phyloP scores from a whole-genome alignment of 2,888 invertebrate species.

The Apantesis nais region DNA sequence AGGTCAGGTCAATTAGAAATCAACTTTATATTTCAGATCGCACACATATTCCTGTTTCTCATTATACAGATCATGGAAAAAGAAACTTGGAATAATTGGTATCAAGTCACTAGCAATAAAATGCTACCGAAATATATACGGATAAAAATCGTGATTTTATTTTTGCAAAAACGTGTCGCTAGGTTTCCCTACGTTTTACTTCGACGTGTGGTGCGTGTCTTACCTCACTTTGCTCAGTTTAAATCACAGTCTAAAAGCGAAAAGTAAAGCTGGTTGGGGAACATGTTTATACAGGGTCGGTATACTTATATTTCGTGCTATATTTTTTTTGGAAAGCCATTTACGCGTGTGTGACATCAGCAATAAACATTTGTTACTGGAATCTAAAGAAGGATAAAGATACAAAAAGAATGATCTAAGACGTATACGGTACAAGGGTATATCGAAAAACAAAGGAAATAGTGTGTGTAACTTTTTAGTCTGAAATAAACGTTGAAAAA shows the following conservation, averaged over 20 bases:
- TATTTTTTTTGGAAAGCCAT: slow-evolving; percentile 53
- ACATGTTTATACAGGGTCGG: slow-evolving; percentile 55
- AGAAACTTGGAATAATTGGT: slow-evolving; percentile 38
- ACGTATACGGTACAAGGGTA: slow-evolving; percentile 25
- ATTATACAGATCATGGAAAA: slow-evolving; percentile 30
- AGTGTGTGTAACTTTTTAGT: slow-evolving; percentile 31
- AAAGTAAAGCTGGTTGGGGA: slow-evolving; percentile 45
- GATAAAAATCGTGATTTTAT: slow-evolving; percentile 29
- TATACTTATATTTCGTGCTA: slow-evolving; percentile 51
- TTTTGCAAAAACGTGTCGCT: slow-evolving; percentile 30
- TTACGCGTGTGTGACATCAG: slow-evolving; percentile 58
- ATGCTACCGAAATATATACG: slow-evolving; percentile 23
- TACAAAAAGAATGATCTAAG: slow-evolving; percentile 36
- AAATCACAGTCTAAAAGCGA: slow-evolving; percentile 42
- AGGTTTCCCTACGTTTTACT: slow-evolving; percentile 22
- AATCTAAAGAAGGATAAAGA: slow-evolving; percentile 46
- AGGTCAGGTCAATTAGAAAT: slow-evolving; percentile 16
- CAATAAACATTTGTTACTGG: slow-evolving; percentile 61
- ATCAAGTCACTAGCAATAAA: slow-evolving; percentile 27
- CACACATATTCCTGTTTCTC: slow-evolving; percentile 21
- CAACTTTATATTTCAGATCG: slow-evolving; percentile 31
- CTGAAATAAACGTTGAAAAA: slow-evolving; percentile 41
- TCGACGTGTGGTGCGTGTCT: slow-evolving; percentile 47
- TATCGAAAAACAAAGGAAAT: slow-evolving; percentile 24
- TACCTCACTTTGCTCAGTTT: slow-evolving; percentile 41